Evolutionary conservation across 2,797 vertebrate species (phyloP).

Genomic region (Alosa sapidissima): DNA sequence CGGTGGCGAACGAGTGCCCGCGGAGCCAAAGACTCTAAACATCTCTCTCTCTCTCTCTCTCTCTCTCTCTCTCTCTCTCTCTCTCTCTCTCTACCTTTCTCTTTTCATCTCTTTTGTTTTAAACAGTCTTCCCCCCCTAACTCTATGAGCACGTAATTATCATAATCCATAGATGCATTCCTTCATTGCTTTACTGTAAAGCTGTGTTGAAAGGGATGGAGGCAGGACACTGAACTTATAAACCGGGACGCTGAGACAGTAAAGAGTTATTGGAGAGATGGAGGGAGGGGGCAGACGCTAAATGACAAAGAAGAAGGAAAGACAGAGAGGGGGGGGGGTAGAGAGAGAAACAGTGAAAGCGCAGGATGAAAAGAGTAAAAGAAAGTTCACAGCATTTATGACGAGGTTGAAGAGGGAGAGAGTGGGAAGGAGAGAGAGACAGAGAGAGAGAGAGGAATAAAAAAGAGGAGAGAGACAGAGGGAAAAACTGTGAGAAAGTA

Average conservation of each 20-base stretch:
- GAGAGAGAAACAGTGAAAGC: neutral
- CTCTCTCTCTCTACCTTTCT: neutral
- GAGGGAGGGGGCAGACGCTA: neutral
- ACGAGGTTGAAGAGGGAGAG: neutral
- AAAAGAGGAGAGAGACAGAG: neutral
- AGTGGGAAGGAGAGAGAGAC: neutral
- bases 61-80: neutral
- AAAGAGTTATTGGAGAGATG: constrained; percentile 15
- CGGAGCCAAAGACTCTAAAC: constrained; percentile 5
- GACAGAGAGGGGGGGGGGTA: neutral
- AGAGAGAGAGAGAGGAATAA: neutral
- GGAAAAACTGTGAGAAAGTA: neutral
- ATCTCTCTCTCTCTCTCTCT: neutral
- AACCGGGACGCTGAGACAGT: constrained; percentile 1
- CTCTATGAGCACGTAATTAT: neutral
- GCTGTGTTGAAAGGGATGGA: neutral
- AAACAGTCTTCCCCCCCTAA: neutral
- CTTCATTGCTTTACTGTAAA: neutral
- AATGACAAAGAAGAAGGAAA: neutral
- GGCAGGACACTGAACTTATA: constrained; percentile 1
- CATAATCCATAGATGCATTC: constrained; percentile 8
- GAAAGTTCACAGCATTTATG: neutral
- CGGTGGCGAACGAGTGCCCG: neutral
- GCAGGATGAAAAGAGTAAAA: neutral
- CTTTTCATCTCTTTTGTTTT: neutral